Percentiles rank a stretch among this genome's conserved stretches.
phyloP scores from a whole-genome alignment of 2,888 invertebrate genomes.

The Ophonus ardosiacus region DNA sequence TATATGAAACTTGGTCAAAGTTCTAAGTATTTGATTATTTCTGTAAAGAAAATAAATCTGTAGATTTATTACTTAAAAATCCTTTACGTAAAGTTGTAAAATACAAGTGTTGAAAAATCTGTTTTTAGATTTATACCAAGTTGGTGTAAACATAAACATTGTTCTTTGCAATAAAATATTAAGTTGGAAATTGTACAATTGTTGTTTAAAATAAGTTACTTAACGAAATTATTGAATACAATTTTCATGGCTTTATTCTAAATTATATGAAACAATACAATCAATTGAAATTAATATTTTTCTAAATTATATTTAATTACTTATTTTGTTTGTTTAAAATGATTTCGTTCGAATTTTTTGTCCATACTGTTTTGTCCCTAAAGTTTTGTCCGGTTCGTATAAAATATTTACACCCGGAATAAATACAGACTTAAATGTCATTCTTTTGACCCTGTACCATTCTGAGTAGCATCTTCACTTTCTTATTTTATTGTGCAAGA shows the following conservation, averaged over 20 bases:
- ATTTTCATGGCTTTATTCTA: no score
- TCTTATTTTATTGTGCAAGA: background rate
- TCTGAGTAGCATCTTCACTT: background rate
- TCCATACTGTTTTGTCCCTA: background rate
- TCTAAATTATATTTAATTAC: no score
- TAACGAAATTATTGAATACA: no score
- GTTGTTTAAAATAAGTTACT: no score
- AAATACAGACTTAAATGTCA: background rate
- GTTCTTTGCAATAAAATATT: background rate
- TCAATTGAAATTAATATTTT: no score
- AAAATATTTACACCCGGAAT: background rate
- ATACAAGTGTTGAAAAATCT: constrained; percentile 35
- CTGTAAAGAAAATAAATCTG: constrained; percentile 28
- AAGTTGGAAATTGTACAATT: background rate
- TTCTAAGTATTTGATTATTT: constrained; percentile 2
- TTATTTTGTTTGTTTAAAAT: no score
- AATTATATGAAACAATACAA: no score
- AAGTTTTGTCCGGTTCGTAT: background rate
- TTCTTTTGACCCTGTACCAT: background rate
- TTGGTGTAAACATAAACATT: constrained; percentile 30
- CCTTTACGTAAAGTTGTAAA: constrained; percentile 19
- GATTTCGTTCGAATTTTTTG: background rate
- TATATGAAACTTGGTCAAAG: background rate
- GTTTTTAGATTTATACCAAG: constrained; percentile 27
- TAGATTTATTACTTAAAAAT: constrained; percentile 21